Percentiles rank a stretch among this genome's conserved stretches.
phyloP scores from a whole-genome alignment of 2,797 vertebrate genomes.

The Psittacula echo region DNA sequence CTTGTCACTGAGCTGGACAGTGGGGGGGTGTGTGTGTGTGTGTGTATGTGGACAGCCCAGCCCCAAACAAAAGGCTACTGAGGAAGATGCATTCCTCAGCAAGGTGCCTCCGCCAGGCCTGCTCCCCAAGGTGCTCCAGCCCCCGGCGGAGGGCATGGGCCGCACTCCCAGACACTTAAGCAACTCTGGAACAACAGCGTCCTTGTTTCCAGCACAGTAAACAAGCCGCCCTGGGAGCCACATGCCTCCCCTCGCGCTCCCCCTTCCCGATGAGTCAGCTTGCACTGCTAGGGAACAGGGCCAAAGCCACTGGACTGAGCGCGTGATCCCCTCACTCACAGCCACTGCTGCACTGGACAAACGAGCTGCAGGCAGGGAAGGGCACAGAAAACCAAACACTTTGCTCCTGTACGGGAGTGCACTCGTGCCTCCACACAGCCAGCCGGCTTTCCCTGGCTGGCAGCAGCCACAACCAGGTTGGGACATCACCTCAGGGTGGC shows the following conservation, averaged over 20 bases:
- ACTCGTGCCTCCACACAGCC: fast-evolving
- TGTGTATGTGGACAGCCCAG: neutral
- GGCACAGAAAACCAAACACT: neutral
- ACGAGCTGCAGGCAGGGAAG: neutral
- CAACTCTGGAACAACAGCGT: conserved; percentile 52
- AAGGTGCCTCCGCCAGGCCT: conserved; percentile 55
- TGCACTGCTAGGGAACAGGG: neutral
- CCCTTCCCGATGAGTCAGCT: conserved; percentile 21
- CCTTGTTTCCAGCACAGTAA: conserved; percentile 55
- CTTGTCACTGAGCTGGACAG: neutral
- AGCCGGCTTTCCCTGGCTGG: neutral
- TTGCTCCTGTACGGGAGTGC: fast-evolving
- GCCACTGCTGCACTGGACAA: neutral
- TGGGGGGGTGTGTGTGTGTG: too few relatives aligned
- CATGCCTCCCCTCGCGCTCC: neutral
- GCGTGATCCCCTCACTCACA: neutral
- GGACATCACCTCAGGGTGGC: neutral
- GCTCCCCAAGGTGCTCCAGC: conserved; percentile 64
- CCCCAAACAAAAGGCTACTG: conserved; percentile 63
- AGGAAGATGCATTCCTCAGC: conserved; percentile 65
- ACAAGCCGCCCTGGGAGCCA: conserved; percentile 19
- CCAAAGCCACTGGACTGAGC: neutral
- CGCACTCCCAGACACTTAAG: conserved; percentile 47
- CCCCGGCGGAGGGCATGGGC: neutral
- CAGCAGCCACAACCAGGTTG: neutral